Percentiles rank a stretch among this genome's conserved stretches.
phyloP scores from a whole-genome alignment of 2,113 vertebrate species.

The Struthidea cinerea region DNA sequence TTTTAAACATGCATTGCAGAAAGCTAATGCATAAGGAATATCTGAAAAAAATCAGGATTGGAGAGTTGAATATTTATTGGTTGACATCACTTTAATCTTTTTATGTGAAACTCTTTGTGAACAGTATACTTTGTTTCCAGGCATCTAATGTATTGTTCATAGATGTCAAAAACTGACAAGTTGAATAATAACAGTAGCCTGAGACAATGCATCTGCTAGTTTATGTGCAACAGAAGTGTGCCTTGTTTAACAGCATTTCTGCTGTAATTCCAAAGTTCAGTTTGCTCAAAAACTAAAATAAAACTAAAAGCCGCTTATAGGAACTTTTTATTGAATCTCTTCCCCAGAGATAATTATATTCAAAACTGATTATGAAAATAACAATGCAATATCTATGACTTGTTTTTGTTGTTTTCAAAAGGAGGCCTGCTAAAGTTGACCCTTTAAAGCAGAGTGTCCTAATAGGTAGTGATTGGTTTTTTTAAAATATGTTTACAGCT shows the following conservation, averaged over 20 bases:
- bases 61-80: background rate
- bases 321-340: background rate
- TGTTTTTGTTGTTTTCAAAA: background rate
- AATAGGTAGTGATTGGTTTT: background rate
- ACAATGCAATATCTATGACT: background rate
- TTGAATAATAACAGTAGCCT: background rate
- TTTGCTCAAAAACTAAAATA: background rate
- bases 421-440: background rate
- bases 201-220: background rate
- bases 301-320: background rate
- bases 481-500: fast-evolving
- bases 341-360: background rate
- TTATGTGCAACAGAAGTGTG: background rate
- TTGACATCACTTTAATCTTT: background rate
- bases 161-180: background rate
- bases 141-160: background rate
- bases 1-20: background rate
- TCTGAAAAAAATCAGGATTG: background rate
- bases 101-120: background rate
- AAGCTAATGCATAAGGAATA: background rate
- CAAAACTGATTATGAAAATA: background rate
- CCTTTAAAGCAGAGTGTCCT: background rate
- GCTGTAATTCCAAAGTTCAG: background rate
- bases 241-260: background rate
- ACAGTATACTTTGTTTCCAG: background rate